These are phyloP conservation scores for Agrotis exclamationis DNA, from an alignment of 2,888 invertebrate genomes.

Conservation along the genomic window DNA sequence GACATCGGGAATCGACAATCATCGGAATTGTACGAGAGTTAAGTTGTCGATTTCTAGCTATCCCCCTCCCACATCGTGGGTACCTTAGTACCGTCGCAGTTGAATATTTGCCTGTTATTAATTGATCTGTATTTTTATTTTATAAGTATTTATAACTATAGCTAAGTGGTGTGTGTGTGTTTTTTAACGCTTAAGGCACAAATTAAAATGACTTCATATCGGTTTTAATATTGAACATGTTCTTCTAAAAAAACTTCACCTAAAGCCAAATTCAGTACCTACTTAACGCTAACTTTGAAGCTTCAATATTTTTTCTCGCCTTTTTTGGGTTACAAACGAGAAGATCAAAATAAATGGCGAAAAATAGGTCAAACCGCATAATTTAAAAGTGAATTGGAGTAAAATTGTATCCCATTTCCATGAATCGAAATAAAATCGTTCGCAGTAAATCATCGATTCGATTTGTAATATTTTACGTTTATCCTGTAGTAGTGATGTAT, in stretches of 20 bases:
- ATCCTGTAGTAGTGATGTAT: neutral
- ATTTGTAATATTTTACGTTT: conserved; percentile 41
- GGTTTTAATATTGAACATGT: conserved; percentile 3
- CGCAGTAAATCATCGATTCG: conserved; percentile 44
- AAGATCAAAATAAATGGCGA: neutral
- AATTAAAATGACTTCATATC: conserved; percentile 44
- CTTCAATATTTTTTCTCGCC: no score
- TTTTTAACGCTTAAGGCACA: conserved; percentile 11
- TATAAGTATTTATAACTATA: no score
- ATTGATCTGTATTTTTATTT: no score
- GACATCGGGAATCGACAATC: no score
- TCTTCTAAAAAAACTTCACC: neutral
- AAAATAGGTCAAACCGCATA: conserved; percentile 3
- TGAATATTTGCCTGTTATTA: no score
- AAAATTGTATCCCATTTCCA: conserved; percentile 1
- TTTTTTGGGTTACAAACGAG: neutral
- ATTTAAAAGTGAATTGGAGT: neutral
- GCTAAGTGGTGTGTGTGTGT: neutral
- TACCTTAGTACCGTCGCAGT: no score
- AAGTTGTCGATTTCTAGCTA: no score
- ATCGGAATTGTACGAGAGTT: no score
- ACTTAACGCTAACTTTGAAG: no score
- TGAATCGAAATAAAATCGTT: conserved; percentile 40
- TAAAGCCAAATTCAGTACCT: no score
- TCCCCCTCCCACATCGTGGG: no score